Base-by-base conservation (phyloP, 2,797 vertebrate species). In the Danio kyathit region DNA sequence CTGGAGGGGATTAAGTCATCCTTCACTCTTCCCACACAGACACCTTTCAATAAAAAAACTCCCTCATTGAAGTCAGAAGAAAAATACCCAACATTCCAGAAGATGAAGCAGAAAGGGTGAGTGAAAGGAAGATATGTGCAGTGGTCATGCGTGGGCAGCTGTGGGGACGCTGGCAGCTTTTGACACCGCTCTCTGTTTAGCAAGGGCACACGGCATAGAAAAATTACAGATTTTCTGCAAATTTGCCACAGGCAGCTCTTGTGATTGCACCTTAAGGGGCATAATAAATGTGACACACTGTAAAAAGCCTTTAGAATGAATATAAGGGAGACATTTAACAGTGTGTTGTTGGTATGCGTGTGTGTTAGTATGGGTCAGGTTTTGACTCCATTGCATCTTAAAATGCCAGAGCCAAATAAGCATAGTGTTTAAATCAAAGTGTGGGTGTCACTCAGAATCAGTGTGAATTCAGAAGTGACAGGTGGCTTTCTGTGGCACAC, bases 1-100 rank as follows among this genome's bases (percentile, higher is more conserved):
- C 92, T 87, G 51, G 64, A 84, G 87, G 89, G 89, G 89, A 91
- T 89, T 85, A 84, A 87, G 86, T 86, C 82, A 73, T 75, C 59
- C 41, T 64, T 76, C 60, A 9, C 64, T 64, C 76, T 67, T 60
- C 70, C 52, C 66, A 77, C 82, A 60, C 70, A 82, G 72, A 76
- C 80, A 83, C 66, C 74, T 76, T 80, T 77, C 76, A 48, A 84
- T 74, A 86, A 70, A 29, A n/a, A 74, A 70, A 72, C 79, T 64
- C 76, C 59, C 67, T 73, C 76, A 81, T 41, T 80, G 46, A 79
- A 74, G 82, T 69, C 74, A 66, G 49, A 78, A 60, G 76, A n/a
- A 29, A 81, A 75, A 82, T 72, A 76, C 75, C 54, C 74, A 54
- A 49, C 43, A 77, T 71, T 79, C 60, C 38, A 83, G 64, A 61